phyloP scores from a whole-genome alignment of 2,797 vertebrate genomes.

The Melanotaenia pygmaea region DNA sequence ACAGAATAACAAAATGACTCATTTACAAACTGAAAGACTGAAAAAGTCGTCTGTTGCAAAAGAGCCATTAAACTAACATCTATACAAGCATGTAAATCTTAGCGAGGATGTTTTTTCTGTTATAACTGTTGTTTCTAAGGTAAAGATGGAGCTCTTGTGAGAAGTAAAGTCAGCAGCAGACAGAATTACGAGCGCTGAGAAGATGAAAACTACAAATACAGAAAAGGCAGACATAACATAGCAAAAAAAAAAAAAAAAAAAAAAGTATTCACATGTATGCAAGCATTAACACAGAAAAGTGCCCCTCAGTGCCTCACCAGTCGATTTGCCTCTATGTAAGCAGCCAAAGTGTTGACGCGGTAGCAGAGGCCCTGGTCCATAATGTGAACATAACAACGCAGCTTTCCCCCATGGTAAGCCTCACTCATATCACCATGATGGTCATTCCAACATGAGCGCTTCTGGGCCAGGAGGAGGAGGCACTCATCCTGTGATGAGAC shows the following conservation, averaged over 20 bases:
- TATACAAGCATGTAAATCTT: background rate
- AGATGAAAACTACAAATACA: background rate
- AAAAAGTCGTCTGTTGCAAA: background rate
- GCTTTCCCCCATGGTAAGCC: conserved; percentile 88
- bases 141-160: background rate
- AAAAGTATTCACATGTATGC: background rate
- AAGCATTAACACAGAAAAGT: background rate
- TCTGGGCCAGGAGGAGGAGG: conserved; percentile 87
- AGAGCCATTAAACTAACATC: background rate
- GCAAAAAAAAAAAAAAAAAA: background rate
- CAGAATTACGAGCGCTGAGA: background rate
- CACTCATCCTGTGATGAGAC: conserved; percentile 82
- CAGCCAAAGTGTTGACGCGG: conserved; percentile 92
- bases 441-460: conserved; percentile 94
- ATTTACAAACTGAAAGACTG: background rate
- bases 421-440: conserved; percentile 90
- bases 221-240: background rate
- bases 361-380: conserved; percentile 94
- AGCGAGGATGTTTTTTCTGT: background rate
- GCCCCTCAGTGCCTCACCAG: conserved; percentile 83
- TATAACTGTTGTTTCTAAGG: background rate
- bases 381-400: conserved; percentile 96
- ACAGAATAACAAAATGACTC: background rate
- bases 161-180: background rate
- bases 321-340: conserved; percentile 95